Percentiles rank a stretch among this genome's conserved stretches.
These are phyloP conservation scores for Sorex araneus DNA, from an alignment of 2,113 vertebrate genomes.

Conservation along the genomic window DNA sequence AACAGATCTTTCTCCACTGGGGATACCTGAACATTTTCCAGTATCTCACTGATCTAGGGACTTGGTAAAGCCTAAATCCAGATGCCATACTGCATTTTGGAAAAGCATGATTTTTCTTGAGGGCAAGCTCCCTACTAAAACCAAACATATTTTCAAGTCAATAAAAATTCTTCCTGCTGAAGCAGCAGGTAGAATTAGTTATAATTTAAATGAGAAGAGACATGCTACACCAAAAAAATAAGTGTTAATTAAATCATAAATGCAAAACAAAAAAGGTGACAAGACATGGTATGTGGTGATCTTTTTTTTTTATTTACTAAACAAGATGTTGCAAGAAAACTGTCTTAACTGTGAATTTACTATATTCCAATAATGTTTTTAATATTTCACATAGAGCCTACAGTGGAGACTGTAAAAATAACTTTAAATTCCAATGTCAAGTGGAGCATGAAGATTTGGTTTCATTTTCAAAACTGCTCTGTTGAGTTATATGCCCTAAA, in stretches of 20 bases:
- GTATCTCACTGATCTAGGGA: neutral
- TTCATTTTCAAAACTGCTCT: conserved; percentile 83
- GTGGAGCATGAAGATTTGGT: conserved; percentile 80
- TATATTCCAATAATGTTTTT: conserved; percentile 47
- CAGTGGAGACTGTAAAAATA: conserved; percentile 76
- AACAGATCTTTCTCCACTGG: conserved; percentile 43
- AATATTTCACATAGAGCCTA: conserved; percentile 45
- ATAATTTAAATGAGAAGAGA: conserved; percentile 66
- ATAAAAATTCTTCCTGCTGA: conserved; percentile 38
- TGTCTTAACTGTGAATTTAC: conserved; percentile 54
- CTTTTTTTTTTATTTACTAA: conserved; percentile 57
- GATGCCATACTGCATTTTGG: conserved; percentile 1
- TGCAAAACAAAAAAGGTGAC: conserved; percentile 43
- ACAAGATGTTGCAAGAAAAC: conserved; percentile 36
- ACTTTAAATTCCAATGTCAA: conserved; percentile 83
- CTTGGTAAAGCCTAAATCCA: conserved; percentile 20
- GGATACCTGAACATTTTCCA: conserved; percentile 55
- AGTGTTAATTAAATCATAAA: conserved; percentile 49
- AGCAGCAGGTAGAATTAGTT: conserved; percentile 36
- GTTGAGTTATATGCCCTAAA: conserved; percentile 77
- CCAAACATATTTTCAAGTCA: conserved; percentile 66
- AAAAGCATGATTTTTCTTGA: conserved; percentile 70
- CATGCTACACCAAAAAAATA: conserved; percentile 6
- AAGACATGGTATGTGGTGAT: conserved; percentile 42
- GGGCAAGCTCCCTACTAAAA: conserved; percentile 14